These are phyloP conservation scores for Camponotus fellah DNA, from an alignment of 2,888 invertebrate species.

Conservation along the genomic window DNA sequence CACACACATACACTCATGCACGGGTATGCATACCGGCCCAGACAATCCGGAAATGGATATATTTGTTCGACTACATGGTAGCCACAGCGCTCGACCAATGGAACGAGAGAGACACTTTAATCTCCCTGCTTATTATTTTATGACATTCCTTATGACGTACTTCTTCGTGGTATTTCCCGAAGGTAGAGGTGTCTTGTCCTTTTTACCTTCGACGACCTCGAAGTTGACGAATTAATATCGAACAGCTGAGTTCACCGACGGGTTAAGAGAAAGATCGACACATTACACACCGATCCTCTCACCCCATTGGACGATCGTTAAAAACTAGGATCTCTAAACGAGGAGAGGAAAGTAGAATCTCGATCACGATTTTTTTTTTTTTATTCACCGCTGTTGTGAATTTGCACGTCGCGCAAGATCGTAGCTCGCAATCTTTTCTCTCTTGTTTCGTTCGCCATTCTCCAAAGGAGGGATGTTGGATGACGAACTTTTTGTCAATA, in stretches of 20 bases:
- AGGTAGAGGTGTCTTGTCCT: conserved; percentile 52
- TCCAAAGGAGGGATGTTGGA: conserved; percentile 12
- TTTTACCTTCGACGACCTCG: conserved; percentile 62
- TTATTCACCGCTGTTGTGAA: conserved; percentile 6
- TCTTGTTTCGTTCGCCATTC: conserved; percentile 23
- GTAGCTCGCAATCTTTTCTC: conserved; percentile 5
- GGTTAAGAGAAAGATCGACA: conserved; percentile 72
- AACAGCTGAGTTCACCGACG: conserved; percentile 76
- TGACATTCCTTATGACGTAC: conserved; percentile 67
- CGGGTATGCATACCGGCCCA: conserved; percentile 47
- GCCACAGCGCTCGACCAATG: conserved; percentile 78
- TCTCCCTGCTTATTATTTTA: conserved; percentile 62
- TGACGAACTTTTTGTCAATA: conserved; percentile 32
- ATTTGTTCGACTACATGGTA: conserved; percentile 79
- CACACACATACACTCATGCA: conserved; percentile 31
- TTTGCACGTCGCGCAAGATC: conserved; percentile 22
- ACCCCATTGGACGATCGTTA: conserved; percentile 76
- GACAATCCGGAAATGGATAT: conserved; percentile 69
- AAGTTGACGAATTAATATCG: conserved; percentile 74
- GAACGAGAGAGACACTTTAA: conserved; percentile 73
- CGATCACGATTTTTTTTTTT: conserved; percentile 29
- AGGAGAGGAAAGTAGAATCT: conserved; percentile 65
- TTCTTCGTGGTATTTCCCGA: conserved; percentile 66
- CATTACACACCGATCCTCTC: conserved; percentile 71
- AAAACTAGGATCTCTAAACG: conserved; percentile 69